Evolutionary conservation across 2,113 vertebrate genomes (phyloP).

Genomic region (Oryzias curvinotus): DNA sequence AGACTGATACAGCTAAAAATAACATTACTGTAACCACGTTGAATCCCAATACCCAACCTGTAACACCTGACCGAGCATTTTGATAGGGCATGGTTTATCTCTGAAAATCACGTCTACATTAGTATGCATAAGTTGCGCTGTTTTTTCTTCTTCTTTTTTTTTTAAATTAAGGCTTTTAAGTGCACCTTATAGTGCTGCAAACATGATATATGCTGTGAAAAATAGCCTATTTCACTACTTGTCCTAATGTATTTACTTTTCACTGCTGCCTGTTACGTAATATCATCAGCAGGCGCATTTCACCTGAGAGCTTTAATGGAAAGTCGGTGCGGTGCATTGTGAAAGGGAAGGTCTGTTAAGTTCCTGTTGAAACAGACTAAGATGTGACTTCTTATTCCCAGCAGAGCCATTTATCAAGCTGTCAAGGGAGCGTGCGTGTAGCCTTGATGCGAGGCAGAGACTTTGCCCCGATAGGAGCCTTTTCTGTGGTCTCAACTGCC

Average conservation of each 20-base stretch:
- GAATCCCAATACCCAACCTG: no score
- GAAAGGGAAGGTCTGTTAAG: background rate
- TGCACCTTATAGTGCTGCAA: no score
- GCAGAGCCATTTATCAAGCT: conserved; percentile 53
- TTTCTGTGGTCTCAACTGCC: conserved; percentile 28
- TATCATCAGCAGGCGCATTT: background rate
- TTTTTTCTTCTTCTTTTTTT: no score
- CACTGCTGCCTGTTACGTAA: background rate
- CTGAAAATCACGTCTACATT: no score
- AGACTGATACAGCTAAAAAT: no score
- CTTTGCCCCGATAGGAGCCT: conserved; percentile 34
- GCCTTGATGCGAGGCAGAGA: conserved; percentile 30
- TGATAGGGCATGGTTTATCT: no score
- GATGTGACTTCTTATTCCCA: conserved; percentile 48
- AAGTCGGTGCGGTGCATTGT: background rate
- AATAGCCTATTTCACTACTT: background rate
- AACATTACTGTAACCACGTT: no score
- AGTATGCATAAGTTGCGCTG: no score
- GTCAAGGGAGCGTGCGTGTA: conserved; percentile 28
- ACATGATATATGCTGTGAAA: background rate
- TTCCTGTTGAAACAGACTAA: conserved; percentile 30
- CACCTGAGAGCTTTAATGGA: background rate
- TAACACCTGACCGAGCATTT: no score
- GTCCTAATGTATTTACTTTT: conserved; percentile 4
- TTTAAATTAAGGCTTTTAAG: no score